These are phyloP conservation scores for Nipponacmea schrenckii DNA, from an alignment of 2,888 invertebrate genomes.

Conservation along the genomic window DNA sequence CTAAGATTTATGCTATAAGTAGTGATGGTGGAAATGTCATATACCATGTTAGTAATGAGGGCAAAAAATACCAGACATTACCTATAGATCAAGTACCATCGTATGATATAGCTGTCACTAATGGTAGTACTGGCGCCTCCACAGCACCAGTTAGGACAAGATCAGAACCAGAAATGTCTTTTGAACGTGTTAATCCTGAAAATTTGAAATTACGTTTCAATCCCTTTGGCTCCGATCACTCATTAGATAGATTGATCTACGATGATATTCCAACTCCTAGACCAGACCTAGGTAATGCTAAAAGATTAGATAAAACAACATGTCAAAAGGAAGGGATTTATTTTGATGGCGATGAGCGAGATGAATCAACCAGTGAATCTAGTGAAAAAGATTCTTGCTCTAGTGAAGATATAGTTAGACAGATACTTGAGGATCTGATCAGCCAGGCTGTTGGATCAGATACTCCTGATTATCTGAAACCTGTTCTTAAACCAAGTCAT, in stretches of 20 bases:
- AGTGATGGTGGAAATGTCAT: constrained; percentile 82
- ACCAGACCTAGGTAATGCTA: constrained; percentile 47
- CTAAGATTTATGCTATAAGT: constrained; percentile 83
- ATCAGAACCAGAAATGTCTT: constrained; percentile 70
- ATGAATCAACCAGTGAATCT: constrained; percentile 38
- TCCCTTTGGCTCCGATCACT: constrained; percentile 71
- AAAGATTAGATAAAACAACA: constrained; percentile 58
- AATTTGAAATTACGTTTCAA: constrained; percentile 78
- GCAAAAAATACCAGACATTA: constrained; percentile 65
- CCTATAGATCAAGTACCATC: constrained; percentile 65
- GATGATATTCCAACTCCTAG: constrained; percentile 53
- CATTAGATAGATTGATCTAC: constrained; percentile 58
- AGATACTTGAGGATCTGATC: constrained; percentile 69
- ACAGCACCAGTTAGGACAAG: constrained; percentile 56
- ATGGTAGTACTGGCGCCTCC: constrained; percentile 50
- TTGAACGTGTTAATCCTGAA: constrained; percentile 69
- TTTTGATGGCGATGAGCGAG: constrained; percentile 52
- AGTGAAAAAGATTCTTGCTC: constrained; percentile 15
- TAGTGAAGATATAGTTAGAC: constrained; percentile 70
- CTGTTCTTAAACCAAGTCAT: background rate
- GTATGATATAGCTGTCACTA: constrained; percentile 72
- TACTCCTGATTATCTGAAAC: constrained; percentile 2
- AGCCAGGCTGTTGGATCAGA: constrained; percentile 17
- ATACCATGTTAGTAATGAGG: constrained; percentile 68
- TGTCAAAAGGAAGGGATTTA: constrained; percentile 65